Base-by-base conservation (phyloP, 2,888 invertebrate species). In the Galeruca laticollis region DNA sequence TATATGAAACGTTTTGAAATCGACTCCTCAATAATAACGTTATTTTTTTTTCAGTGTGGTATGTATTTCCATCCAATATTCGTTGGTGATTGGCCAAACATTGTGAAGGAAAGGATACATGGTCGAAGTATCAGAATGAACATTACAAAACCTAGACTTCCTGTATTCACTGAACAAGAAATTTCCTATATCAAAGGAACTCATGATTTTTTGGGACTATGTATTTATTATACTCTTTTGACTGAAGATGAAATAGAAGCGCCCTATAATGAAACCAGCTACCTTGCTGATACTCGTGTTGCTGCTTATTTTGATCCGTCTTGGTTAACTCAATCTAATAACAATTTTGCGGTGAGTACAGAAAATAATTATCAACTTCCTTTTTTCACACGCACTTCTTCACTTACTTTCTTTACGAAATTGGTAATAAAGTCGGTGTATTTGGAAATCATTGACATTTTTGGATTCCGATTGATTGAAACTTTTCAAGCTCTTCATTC, bases 201-300 rank as follows among this genome's bases (percentile, higher is more conserved):
- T 0, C 87, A 87, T 1, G 94, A 95, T 81, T 93, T 92, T 83
- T 86, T 94, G 66, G 93, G 92, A 0, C 82, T 94, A n/a, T 94
- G 94, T 81, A 62, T 69, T 10, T 95, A 95, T 80, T 91, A 92
- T 0, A 88, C 90, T 0, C 85, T 85, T 74, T 76, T 90, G 76
- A 87, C 84, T n/a, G 20, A 57, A 8, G 66, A 74, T 56, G 49
- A 59, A 9, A 20, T 43, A 0, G 74, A 74, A 49, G 37, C 57
- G 2, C 35, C 63, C n/a, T 62, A 47, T 31, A 54, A 51, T 9
- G 13, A 21, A 11, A 35, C 60, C 10, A 64, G 70, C 33, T 74
- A 72, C 43, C 4, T 26, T 10, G 69, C 62, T 26, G 74, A 74
- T 59, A n/a, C 69, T 10, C 63, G 69, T 5, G 60, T 57, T 10